Evolutionary conservation across 2,113 vertebrate genomes (phyloP), one percentile per base, ranked within the genome.

Genomic region (Microcebus murinus): DNA sequence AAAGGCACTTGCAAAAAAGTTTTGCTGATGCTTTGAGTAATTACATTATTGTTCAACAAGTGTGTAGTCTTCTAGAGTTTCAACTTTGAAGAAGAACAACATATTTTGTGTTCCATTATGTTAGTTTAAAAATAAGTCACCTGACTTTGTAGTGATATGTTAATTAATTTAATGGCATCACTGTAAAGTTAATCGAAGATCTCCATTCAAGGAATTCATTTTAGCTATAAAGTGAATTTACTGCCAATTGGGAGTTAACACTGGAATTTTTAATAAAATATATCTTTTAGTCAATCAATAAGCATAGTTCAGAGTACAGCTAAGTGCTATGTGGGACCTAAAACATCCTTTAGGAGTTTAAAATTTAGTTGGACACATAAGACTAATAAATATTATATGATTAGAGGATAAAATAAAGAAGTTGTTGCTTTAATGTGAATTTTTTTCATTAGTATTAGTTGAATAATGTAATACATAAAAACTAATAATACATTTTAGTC

Each of bases 401-500:
- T 14, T 65, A 34, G 36, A 61, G 14, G 59, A 81, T 25, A 77
- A 84, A 91, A 88, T 87, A 59, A 86, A 61, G n/a, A 65, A 74
- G 7, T 73, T 73, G 27, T 25, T 92, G 13, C 70, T 85, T 63
- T 63, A 81, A 90, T 59, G 15, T 63, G 45, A 27, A 27, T 57
- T 85, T 97, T 88, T 87, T 94, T 87, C 63, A 87, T 83, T 79
- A 61, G 55, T 48, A 90, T 80, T 82, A 76, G 11, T 20, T 94
- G 89, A 71, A 20, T 77, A 31, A 65, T 63, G 0, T 50, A 86
- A 50, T 42, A 27, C 55, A 55, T 82, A 89, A 90, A 90, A 88
- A 48, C 11, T 3, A 85, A 63, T 11, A n/a, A n/a, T 50, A 85
- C 23, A 76, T 76, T 90, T 92, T 93, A 65, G 8, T 79, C 34